phyloP scores from a whole-genome alignment of 2,113 vertebrate genomes.

The Symphodus melops region DNA sequence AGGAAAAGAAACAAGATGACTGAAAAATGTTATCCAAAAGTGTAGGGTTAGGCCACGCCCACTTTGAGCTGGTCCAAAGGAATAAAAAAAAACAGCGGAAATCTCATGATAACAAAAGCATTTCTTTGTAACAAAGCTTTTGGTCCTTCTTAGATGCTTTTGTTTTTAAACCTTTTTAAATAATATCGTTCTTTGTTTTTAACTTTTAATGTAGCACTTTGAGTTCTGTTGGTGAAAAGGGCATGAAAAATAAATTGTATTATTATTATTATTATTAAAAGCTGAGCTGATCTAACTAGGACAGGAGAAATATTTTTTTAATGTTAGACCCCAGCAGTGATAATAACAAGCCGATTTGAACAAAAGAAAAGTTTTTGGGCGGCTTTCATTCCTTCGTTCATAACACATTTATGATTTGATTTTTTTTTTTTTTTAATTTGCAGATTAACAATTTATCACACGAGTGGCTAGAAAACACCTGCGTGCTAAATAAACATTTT shows the following conservation, averaged over 20 bases:
- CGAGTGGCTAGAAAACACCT: conserved; percentile 34
- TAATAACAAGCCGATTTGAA: background rate
- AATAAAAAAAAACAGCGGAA: background rate
- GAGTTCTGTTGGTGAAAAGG: too few species aligned
- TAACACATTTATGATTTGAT: background rate
- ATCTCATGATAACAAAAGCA: background rate
- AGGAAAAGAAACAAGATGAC: too few species aligned
- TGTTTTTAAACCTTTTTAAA: too few species aligned
- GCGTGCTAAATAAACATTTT: conserved; percentile 48
- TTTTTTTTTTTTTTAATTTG: conserved; percentile 16
- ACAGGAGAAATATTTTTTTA: background rate
- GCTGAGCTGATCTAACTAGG: background rate
- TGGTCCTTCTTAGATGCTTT: too few species aligned
- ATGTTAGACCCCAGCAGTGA: background rate
- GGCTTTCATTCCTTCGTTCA: background rate
- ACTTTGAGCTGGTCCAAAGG: background rate
- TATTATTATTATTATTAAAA: too few species aligned
- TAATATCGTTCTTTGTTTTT: too few species aligned
- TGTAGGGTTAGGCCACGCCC: background rate
- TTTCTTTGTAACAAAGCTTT: too few species aligned
- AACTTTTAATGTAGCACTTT: too few species aligned
- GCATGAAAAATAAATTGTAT: too few species aligned
- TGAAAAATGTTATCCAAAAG: too few species aligned
- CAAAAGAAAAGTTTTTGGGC: background rate
- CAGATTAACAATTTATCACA: conserved; percentile 27